Base-by-base conservation (phyloP, 2,888 invertebrate species). In the Gnatocerus cornutus region DNA sequence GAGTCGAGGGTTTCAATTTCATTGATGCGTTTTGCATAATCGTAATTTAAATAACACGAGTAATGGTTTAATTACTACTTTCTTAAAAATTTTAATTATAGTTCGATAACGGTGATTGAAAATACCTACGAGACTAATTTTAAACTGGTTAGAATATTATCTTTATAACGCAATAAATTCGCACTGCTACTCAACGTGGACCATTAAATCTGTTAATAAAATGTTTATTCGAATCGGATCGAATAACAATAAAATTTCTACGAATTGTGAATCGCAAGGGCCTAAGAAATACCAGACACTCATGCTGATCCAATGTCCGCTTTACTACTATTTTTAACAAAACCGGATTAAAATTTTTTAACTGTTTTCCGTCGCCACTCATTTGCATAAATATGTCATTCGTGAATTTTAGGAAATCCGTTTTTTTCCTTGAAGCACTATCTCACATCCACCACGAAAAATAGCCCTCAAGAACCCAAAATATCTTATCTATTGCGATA, bases 301-400 rank as follows among this genome's bases (percentile, higher is more conserved):
- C 10, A 50, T 58, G 12, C 12, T 4, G 4, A 8, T 9, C 43
- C 41, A 41, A 7, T 50, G 4, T 50, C 27, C 48, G 8, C 10
- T 3, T 46, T 6, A 29, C 29, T 50, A 46, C 27, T 55, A 55
- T 64, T 64, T 64, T 55, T 53, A 45, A 14, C 39, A 33, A 52
- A 67, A 67, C 67, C 67, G 59, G 67, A 67, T 67, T 67, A 58
- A 59, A 61, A 56, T 59, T n/a, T n/a, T n/a, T n/a, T 52, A 37
- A 52, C 41, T 30, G 29, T 45, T 52, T 53, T 14, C 45, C 53
- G 50, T 67, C 48, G 52, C 27, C 58, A 29, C 16, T 21, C 21
- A 75, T 73, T 75, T 70, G 48, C 73, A 75, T 75, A 74, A 73
- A 71, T 71, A 74, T 74, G 73, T 68, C 67, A 73, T 72, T 74